phyloP scores from a whole-genome alignment of 2,888 invertebrate species.

The Hirtodrosophila trivittata region DNA sequence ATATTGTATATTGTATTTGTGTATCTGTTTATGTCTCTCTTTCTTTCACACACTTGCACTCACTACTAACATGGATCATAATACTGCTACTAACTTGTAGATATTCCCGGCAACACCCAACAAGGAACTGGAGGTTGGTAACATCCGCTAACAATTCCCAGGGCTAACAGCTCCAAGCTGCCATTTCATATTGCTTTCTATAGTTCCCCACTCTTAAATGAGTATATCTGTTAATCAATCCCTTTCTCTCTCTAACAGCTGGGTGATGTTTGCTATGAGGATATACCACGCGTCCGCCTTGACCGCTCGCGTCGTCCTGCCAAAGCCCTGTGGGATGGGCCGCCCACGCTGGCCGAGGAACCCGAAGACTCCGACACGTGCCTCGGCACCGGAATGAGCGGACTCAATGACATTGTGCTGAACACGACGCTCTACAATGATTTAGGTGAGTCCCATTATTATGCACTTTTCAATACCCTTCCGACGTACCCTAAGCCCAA shows the following conservation, averaged over 20 bases:
- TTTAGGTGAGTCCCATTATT: conserved; percentile 83
- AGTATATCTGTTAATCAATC: neutral
- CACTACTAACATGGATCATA: conserved; percentile 51
- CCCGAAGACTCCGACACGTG: conserved; percentile 84
- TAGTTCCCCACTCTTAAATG: neutral
- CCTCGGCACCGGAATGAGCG: conserved; percentile 59
- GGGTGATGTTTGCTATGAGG: conserved; percentile 83
- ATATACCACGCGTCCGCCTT: conserved; percentile 87
- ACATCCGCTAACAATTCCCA: conserved; percentile 11
- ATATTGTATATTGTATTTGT: conserved; percentile 53
- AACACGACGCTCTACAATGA: conserved; percentile 83
- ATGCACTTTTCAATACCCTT: too few species aligned
- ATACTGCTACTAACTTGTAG: conserved; percentile 70
- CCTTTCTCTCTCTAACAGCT: conserved; percentile 62
- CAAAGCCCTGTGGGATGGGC: conserved; percentile 85
- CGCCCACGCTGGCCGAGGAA: conserved; percentile 87
- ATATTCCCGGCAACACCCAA: conserved; percentile 84
- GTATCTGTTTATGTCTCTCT: conserved; percentile 44
- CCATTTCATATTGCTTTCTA: neutral
- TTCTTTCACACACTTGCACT: conserved; percentile 44
- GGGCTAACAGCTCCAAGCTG: neutral
- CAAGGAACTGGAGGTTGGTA: conserved; percentile 84
- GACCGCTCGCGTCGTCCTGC: conserved; percentile 87
- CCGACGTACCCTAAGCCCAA: neutral
- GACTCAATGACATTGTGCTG: conserved; percentile 81